A percentile compares a stretch with the other conserved stretches of the same genome.
phyloP scores from a whole-genome alignment of 2,113 vertebrate species.

The Galbula dea region DNA sequence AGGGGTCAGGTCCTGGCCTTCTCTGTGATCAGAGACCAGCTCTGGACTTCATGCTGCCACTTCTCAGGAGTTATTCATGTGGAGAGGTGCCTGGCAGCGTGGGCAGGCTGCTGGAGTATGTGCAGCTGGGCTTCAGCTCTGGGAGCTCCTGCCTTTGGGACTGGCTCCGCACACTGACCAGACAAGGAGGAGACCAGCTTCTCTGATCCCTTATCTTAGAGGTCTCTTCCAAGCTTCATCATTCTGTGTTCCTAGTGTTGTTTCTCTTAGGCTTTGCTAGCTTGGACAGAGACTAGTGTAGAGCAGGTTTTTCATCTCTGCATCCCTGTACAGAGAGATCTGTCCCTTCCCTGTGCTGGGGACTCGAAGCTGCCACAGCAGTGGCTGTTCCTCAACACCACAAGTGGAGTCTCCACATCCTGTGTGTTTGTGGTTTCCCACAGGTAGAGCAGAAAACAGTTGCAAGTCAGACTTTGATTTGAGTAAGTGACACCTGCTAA shows the following conservation, averaged over 20 bases:
- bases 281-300: neutral
- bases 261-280: neutral
- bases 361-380: neutral
- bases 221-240: neutral
- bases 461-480: neutral
- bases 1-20: neutral
- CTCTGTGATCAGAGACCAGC: neutral
- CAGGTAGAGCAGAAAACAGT: neutral
- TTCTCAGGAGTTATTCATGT: neutral
- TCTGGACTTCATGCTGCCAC: neutral
- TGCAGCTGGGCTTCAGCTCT: neutral
- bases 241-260: neutral
- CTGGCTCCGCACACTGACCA: neutral
- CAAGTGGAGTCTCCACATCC: neutral
- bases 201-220: neutral
- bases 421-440: neutral
- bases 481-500: neutral
- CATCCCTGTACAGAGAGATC: rapidly evolving
- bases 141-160: neutral
- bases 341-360: neutral
- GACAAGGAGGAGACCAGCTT: neutral
- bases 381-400: rapidly evolving
- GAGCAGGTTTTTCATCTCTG: neutral
- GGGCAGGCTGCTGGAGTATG: neutral
- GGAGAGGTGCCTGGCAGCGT: neutral